A percentile compares a stretch with the other conserved stretches of the same genome.
These are phyloP conservation scores for Amiota mariae DNA, from an alignment of 2,888 invertebrate genomes.

Conservation along the genomic window DNA sequence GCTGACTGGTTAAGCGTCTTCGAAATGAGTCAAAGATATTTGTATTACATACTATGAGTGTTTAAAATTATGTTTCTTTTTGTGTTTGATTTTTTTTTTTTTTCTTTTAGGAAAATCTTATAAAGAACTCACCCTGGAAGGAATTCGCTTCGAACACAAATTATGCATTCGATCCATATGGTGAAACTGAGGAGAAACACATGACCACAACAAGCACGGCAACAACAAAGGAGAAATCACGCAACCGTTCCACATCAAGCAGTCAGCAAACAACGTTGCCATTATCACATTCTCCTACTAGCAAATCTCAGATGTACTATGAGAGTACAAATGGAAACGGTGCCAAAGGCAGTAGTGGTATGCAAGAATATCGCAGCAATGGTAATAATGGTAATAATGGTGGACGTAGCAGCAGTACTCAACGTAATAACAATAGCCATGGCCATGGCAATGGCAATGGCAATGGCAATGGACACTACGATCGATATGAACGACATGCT, in stretches of 20 bases:
- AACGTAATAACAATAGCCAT: conserved; percentile 41
- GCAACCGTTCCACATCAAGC: conserved; percentile 62
- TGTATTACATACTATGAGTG: neutral
- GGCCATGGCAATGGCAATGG: conserved; percentile 37
- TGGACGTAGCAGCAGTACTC: conserved; percentile 49
- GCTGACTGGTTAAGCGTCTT: conserved; percentile 71
- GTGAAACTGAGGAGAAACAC: conserved; percentile 84
- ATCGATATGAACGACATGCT: conserved; percentile 45
- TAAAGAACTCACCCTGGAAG: conserved; percentile 90
- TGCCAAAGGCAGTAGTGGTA: conserved; percentile 45
- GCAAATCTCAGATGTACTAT: conserved; percentile 71
- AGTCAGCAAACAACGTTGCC: conserved; percentile 72
- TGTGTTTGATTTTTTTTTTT: conserved; percentile 57
- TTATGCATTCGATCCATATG: conserved; percentile 90
- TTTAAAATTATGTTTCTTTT: conserved; percentile 2
- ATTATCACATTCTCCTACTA: conserved; percentile 73
- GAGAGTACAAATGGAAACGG: conserved; percentile 57
- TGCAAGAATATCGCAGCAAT: conserved; percentile 43
- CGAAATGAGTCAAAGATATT: conserved; percentile 9
- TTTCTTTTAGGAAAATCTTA: conserved; percentile 82
- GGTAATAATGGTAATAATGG: conserved; percentile 46
- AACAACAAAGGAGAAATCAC: conserved; percentile 63
- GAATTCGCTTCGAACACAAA: conserved; percentile 88
- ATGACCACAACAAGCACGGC: conserved; percentile 54
- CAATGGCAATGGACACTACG: conserved; percentile 41